phyloP scores from a whole-genome alignment of 1,140 invertebrate genomes.

The Paralvinella palmiformis region DNA sequence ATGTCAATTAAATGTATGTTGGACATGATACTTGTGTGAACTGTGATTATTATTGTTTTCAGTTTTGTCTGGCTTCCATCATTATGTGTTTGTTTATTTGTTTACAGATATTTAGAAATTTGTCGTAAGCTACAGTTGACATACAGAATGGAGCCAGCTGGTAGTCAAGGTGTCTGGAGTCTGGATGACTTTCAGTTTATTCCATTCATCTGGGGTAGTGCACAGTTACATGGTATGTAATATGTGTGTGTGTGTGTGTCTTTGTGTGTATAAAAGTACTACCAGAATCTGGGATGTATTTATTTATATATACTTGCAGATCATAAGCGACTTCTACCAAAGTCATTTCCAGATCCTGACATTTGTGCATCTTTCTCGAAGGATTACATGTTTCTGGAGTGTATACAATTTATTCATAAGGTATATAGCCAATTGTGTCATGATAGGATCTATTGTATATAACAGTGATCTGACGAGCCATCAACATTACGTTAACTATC shows the following conservation, averaged over 20 bases:
- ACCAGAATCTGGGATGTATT: no score
- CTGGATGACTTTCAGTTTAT: constrained; percentile 99
- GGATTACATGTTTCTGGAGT: constrained; percentile 89
- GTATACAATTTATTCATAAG: constrained; percentile 87
- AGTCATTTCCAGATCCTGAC: constrained; percentile 74
- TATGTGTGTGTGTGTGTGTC: no score
- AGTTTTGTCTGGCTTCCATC: neutral
- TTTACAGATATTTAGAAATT: constrained; percentile 75
- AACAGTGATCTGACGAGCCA: no score
- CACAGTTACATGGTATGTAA: constrained; percentile 88
- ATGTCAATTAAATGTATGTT: neutral
- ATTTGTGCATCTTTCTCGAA: constrained; percentile 68
- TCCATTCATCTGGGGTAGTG: constrained; percentile 97
- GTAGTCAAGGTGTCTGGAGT: constrained; percentile 98
- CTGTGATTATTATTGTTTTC: neutral
- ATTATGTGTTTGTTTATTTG: no score
- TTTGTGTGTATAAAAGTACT: no score
- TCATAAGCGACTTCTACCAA: constrained; percentile 75
- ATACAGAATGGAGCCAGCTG: constrained; percentile 98
- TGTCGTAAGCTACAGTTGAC: constrained; percentile 75
- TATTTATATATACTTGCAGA: constrained; percentile 53
- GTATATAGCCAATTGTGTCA: constrained; percentile 29
- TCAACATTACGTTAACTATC: no score
- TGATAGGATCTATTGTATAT: neutral
- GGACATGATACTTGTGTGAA: neutral